phyloP scores from a whole-genome alignment of 2,113 vertebrate genomes.

The Chionodraco myersi region DNA sequence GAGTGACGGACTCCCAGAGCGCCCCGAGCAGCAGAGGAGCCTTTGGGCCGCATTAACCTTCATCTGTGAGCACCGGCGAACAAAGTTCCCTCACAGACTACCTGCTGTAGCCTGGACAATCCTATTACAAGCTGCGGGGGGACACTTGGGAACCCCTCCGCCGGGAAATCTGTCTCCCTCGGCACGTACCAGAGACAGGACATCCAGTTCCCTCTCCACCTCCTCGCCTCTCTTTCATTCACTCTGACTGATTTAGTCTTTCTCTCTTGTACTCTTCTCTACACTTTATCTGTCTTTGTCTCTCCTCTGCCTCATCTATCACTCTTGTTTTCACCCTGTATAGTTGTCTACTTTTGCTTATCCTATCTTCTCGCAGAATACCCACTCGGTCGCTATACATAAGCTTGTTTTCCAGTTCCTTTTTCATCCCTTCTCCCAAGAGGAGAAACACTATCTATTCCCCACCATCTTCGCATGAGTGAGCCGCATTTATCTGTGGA shows the following conservation, averaged over 20 bases:
- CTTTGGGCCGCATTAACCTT: constrained; percentile 77
- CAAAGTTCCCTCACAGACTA: constrained; percentile 78
- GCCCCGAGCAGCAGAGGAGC: constrained; percentile 63
- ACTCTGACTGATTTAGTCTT: constrained; percentile 69
- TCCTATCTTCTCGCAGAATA: constrained; percentile 57
- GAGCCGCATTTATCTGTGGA: constrained; percentile 59
- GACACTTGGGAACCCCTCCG: constrained; percentile 68
- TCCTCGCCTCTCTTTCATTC: constrained; percentile 70
- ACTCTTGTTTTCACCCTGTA: constrained; percentile 64
- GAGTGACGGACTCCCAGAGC: constrained; percentile 74
- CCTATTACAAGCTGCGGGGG: constrained; percentile 74
- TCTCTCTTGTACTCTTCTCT: constrained; percentile 58
- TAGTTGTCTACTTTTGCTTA: constrained; percentile 57
- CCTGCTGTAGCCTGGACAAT: constrained; percentile 81
- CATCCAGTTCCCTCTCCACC: constrained; percentile 64
- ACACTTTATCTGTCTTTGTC: constrained; percentile 61
- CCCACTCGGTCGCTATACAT: constrained; percentile 27
- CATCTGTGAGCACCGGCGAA: constrained; percentile 74
- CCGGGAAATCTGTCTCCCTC: constrained; percentile 75
- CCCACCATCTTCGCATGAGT: constrained; percentile 53
- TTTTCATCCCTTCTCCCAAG: constrained; percentile 34
- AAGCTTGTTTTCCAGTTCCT: constrained; percentile 48
- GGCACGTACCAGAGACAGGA: constrained; percentile 67
- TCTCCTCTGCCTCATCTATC: constrained; percentile 71
- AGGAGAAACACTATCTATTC: constrained; percentile 60